Evolutionary conservation across 2,888 invertebrate species (phyloP).

Genomic region (Pharmacophagus antenor): DNA sequence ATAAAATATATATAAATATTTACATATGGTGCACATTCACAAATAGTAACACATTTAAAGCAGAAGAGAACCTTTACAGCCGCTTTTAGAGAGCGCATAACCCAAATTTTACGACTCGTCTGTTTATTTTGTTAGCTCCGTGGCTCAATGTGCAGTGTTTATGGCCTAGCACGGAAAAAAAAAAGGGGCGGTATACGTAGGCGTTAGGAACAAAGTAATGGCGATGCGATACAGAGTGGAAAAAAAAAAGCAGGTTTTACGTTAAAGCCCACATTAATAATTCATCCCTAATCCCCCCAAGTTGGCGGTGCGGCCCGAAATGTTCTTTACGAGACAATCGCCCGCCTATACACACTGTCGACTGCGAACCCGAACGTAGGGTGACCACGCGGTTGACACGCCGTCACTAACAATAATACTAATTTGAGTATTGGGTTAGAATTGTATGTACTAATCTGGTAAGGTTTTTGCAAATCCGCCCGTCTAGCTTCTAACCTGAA

Average conservation of each 20-base stretch:
- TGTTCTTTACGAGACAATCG: conserved; percentile 67
- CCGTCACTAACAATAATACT: too few species aligned
- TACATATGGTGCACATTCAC: not conserved
- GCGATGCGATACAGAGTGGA: conserved; percentile 43
- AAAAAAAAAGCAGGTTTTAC: conserved; percentile 60
- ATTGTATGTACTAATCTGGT: too few species aligned
- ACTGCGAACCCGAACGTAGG: conserved; percentile 14
- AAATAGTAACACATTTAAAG: not conserved
- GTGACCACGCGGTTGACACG: not conserved
- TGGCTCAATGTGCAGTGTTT: conserved; percentile 26
- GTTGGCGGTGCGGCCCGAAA: conserved; percentile 56
- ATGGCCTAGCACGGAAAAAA: conserved; percentile 13
- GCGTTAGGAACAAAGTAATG: conserved; percentile 30
- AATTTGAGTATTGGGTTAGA: too few species aligned
- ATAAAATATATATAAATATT: not conserved
- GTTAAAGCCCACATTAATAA: conserved; percentile 72
- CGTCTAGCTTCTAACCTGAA: too few species aligned
- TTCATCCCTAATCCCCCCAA: conserved; percentile 72
- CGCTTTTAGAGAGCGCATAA: conserved; percentile 10
- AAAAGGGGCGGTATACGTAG: conserved; percentile 28
- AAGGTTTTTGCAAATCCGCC: too few species aligned
- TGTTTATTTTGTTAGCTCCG: conserved; percentile 25
- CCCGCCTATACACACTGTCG: conserved; percentile 43
- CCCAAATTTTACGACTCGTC: conserved; percentile 26
- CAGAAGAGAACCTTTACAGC: conserved; percentile 5